A percentile compares a stretch with the other conserved stretches of the same genome.
Evolutionary conservation across 2,113 vertebrate genomes (phyloP).

Genomic region (Gallinago jamesoni): DNA sequence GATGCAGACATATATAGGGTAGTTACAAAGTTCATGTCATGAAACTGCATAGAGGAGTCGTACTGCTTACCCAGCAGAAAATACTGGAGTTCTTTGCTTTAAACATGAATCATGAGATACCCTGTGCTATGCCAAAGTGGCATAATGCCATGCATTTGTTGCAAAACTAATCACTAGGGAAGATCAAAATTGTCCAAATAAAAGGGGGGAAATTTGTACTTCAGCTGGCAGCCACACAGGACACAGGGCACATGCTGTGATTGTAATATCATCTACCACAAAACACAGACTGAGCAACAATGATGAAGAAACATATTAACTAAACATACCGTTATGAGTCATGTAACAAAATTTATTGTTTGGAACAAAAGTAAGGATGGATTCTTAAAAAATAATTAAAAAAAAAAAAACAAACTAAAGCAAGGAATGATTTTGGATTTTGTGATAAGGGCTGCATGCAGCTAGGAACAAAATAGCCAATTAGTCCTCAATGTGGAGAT

Average conservation of each 20-base stretch:
- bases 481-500: neutral
- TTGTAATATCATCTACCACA: neutral
- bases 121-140: neutral
- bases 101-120: neutral
- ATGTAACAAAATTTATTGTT: neutral
- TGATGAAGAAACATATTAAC: neutral
- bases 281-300: fast-evolving
- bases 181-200: neutral
- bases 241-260: neutral
- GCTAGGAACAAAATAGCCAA: neutral
- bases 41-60: neutral
- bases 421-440: fast-evolving
- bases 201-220: neutral
- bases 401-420: neutral
- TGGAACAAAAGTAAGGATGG: neutral
- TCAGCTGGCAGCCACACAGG: neutral
- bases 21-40: neutral
- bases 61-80: neutral
- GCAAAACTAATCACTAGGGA: constrained; percentile 5
- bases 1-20: neutral
- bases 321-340: neutral
- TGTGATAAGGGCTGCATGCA: neutral
- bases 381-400: neutral
- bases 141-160: neutral
- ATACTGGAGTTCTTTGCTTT: neutral